A percentile compares a stretch with the other conserved stretches of the same genome.
These are phyloP conservation scores for Oenanthe melanoleuca DNA, from an alignment of 2,113 vertebrate genomes.

Conservation along the genomic window DNA sequence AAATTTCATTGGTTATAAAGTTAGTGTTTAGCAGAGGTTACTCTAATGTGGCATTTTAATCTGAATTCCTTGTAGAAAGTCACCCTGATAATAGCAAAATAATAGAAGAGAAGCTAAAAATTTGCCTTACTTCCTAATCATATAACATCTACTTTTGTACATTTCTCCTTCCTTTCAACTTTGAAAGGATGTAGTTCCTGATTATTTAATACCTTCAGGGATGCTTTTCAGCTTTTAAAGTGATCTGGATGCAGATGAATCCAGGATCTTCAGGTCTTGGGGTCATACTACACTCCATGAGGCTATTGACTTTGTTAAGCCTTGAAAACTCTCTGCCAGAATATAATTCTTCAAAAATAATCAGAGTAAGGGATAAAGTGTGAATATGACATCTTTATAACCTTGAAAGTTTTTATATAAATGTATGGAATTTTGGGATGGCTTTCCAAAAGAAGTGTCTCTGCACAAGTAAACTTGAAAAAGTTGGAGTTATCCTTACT, in stretches of 20 bases:
- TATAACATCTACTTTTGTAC: background rate
- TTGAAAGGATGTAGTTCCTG: background rate
- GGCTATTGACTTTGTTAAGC: background rate
- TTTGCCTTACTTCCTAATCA: background rate
- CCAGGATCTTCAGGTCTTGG: background rate
- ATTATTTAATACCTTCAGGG: background rate
- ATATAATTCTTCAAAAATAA: background rate
- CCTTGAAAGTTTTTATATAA: background rate
- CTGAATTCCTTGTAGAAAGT: background rate
- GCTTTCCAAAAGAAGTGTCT: background rate
- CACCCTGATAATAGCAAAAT: background rate
- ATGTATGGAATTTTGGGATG: background rate
- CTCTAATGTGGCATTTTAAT: background rate
- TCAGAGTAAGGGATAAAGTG: background rate
- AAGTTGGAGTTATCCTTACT: rapidly evolving
- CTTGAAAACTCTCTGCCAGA: background rate
- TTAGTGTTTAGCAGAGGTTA: background rate
- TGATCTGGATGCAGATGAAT: background rate
- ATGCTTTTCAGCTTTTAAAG: background rate
- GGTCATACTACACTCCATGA: background rate
- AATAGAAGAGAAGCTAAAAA: background rate
- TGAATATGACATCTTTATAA: background rate
- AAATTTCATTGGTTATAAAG: background rate
- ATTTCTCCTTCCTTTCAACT: background rate
- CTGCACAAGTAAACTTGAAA: background rate